These are phyloP conservation scores for Plagodis dolabraria DNA, from an alignment of 2,888 invertebrate species.

Conservation along the genomic window DNA sequence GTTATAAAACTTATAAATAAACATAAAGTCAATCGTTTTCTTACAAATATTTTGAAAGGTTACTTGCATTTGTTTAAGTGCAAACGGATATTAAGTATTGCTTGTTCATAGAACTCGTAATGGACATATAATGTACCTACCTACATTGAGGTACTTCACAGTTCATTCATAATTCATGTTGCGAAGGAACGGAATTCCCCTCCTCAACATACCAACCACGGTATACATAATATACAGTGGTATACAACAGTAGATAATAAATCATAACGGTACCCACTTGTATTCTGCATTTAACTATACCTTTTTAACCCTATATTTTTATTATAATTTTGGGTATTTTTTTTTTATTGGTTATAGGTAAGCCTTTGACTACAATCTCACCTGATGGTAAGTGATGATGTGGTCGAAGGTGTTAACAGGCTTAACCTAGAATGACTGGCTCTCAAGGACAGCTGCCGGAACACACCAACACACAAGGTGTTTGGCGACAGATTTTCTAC, in stretches of 20 bases:
- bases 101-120: not conserved
- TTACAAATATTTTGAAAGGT: not conserved
- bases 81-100: not conserved
- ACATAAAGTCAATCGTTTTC: too few species aligned
- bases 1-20: too few species aligned
- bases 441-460: too few species aligned
- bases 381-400: too few species aligned
- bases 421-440: too few species aligned
- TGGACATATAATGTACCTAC: not conserved
- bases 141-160: not conserved
- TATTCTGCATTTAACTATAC: not conserved
- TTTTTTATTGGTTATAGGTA: too few species aligned
- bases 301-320: not conserved
- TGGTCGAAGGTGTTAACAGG: too few species aligned
- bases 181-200: conserved; percentile 7
- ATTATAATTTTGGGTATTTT: too few species aligned
- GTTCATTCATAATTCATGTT: conserved; percentile 2
- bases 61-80: not conserved
- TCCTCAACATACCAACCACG: not conserved
- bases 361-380: too few species aligned
- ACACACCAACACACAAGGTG: too few species aligned
- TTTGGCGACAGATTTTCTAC: too few species aligned
- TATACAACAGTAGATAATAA: not conserved
- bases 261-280: not conserved
- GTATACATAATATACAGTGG: not conserved